Evolutionary conservation across 2,797 vertebrate genomes (phyloP).

Genomic region (Distichodus sexfasciatus): DNA sequence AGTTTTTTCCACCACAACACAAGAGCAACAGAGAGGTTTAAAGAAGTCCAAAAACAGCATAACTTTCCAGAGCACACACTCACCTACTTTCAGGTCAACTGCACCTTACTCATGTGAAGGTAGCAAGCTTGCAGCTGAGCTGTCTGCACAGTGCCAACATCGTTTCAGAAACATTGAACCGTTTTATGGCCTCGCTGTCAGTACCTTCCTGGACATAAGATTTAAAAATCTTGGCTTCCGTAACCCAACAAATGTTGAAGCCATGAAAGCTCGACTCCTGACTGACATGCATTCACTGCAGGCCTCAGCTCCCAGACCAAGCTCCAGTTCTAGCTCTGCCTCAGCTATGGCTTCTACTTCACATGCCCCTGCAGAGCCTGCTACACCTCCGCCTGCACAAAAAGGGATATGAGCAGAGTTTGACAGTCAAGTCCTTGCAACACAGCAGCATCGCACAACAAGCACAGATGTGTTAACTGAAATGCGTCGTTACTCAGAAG

Average conservation of each 20-base stretch:
- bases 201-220: slow-evolving; percentile 21
- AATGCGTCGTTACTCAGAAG: not conserved
- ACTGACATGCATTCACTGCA: not conserved
- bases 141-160: slow-evolving; percentile 21
- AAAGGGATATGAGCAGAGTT: slow-evolving; percentile 3
- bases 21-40: slow-evolving; percentile 32
- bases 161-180: slow-evolving; percentile 27
- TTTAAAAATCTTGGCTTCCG: slow-evolving; percentile 19
- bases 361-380: too few species aligned
- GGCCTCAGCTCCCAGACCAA: not conserved
- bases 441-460: slow-evolving; percentile 1
- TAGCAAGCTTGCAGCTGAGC: slow-evolving; percentile 5
- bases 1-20: slow-evolving; percentile 39
- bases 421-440: not conserved
- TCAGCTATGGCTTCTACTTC: not conserved
- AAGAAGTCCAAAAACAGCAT: slow-evolving; percentile 21
- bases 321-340: not conserved
- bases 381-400: not conserved
- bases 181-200: slow-evolving; percentile 29
- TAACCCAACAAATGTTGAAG: slow-evolving; percentile 9
- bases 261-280: not conserved
- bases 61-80: slow-evolving; percentile 35
- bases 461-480: slow-evolving; percentile 34
- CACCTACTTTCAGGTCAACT: slow-evolving; percentile 23
- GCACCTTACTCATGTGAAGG: slow-evolving; percentile 3